These are phyloP conservation scores for Ganaspis sp. DNA, from an alignment of 1,140 invertebrate species.

Conservation along the genomic window DNA sequence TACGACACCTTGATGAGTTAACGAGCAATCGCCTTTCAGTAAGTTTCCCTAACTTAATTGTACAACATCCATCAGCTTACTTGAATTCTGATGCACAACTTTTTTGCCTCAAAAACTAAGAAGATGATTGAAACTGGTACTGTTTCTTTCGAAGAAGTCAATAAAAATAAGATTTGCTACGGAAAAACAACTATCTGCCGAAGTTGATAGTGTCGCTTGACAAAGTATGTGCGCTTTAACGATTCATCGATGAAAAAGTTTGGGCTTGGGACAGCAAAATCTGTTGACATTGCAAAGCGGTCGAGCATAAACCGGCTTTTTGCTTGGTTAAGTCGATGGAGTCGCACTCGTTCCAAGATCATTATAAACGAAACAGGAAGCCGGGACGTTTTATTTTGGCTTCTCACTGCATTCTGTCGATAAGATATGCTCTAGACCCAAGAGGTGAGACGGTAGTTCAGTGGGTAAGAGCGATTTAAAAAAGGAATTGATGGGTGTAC, in stretches of 20 bases:
- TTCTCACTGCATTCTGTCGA: not conserved
- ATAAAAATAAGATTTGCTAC: conserved; percentile 14
- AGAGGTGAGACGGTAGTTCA: not conserved
- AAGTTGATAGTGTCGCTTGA: conserved; percentile 26
- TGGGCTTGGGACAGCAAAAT: not conserved
- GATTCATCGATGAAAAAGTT: not conserved
- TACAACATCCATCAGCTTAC: not conserved
- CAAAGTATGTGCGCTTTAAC: conserved; percentile 16
- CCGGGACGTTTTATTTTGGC: not conserved
- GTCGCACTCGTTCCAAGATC: not conserved
- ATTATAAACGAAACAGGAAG: not conserved
- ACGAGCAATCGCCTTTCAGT: no score
- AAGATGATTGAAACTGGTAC: conserved; percentile 28
- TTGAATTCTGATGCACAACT: not conserved
- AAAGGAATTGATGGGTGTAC: not conserved
- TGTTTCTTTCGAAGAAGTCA: not conserved
- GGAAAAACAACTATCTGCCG: conserved; percentile 6
- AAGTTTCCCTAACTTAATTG: not conserved
- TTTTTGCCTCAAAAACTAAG: not conserved
- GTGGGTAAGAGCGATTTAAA: not conserved
- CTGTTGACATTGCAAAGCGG: conserved; percentile 1
- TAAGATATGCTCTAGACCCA: not conserved
- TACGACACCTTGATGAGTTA: no score
- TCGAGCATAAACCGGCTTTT: conserved; percentile 16
- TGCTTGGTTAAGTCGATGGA: not conserved